These are phyloP conservation scores for Syrrhaptes paradoxus DNA, from an alignment of 2,113 vertebrate species.

Conservation along the genomic window DNA sequence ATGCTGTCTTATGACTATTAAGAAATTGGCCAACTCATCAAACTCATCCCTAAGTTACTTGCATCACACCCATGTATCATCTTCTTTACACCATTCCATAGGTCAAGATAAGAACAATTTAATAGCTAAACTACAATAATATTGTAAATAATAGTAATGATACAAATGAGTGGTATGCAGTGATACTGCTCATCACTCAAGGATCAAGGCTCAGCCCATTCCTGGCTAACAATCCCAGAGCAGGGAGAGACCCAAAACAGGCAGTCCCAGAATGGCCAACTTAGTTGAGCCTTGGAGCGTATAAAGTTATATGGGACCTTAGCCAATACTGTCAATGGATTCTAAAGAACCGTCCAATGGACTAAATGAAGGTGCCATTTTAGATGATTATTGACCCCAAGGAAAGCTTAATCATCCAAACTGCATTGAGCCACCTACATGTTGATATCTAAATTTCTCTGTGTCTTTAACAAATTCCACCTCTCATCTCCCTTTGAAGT, in stretches of 20 bases:
- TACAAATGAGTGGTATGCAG: too few species aligned
- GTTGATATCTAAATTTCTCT: neutral
- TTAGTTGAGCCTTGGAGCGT: neutral
- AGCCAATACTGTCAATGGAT: too few species aligned
- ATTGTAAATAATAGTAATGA: too few species aligned
- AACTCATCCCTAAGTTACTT: neutral
- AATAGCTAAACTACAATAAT: too few species aligned
- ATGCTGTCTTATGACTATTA: rapidly evolving
- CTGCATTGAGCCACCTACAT: rapidly evolving
- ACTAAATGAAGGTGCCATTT: neutral
- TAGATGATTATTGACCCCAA: neutral
- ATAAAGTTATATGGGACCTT: rapidly evolving
- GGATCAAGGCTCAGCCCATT: too few species aligned
- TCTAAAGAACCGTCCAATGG: neutral
- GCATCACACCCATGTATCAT: neutral
- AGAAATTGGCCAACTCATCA: neutral
- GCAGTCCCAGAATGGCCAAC: neutral
- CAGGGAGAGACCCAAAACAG: too few species aligned
- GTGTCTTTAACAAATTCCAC: neutral
- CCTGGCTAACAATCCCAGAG: too few species aligned
- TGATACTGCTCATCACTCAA: too few species aligned
- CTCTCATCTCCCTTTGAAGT: neutral
- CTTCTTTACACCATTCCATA: neutral
- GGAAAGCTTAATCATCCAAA: neutral
- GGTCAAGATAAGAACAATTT: too few species aligned